Base-by-base conservation (phyloP, 2,113 vertebrate species). In the Cepphus grylle region DNA sequence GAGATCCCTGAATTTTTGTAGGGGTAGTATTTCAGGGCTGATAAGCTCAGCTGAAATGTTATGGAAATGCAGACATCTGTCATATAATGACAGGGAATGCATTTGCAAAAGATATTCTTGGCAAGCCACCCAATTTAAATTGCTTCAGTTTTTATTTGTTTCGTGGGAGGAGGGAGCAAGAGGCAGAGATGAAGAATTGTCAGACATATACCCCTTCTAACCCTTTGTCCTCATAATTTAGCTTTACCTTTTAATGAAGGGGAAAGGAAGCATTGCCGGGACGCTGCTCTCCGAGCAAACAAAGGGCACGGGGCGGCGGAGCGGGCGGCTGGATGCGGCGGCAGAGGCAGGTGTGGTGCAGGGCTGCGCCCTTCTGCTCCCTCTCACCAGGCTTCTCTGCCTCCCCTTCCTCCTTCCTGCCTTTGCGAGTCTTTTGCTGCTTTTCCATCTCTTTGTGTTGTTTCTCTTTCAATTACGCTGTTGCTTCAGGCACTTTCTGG, bases 71-170 rank as follows among this genome's bases (percentile, higher is more conserved):
- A 5, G 69, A 55, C 36, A 14, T 61, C 63, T 83, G 87, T 94
- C 82, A 18, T 43, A 21, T 12, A 52, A 36, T 70, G 91, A 56
- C 90, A 59, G 42, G 11, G 50, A 59, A 70, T 66, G 76, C 82
- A 55, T 88, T 85, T 90, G 86, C 52, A 59, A 93, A 61, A 66
- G 40, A 61, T 32, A 71, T 47, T 52, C 63, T 78, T 94, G 63
- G 45, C 93, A 92, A 79, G 43, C 42, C 59, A 89, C 74, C 27
- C 92, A 59, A 5, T 66, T 85, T 89, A 78, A 80, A 96, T 85
- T 86, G 81, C 58, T 93, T 95, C 74, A 40, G 62, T 91, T 96
- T 96, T 76, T 79, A 71, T 81, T 91, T 87, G 40, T 94, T 94
- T 81, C n/a, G 17, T 0, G 7, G 38, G 55, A 86, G 45, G 56